phyloP scores from a whole-genome alignment of 2,888 invertebrate genomes.

The Macaria notata region DNA sequence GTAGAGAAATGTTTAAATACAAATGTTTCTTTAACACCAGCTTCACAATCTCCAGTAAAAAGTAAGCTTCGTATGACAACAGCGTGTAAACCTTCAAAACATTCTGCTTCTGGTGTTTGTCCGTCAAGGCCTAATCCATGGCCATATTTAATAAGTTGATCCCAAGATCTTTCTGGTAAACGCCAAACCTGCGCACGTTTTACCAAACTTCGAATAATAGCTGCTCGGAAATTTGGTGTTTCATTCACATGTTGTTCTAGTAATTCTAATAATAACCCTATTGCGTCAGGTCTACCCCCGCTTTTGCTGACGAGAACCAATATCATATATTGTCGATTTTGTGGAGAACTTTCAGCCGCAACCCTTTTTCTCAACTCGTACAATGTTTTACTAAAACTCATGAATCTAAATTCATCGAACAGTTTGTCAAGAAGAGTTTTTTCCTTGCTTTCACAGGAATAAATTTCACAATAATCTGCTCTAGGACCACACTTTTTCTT shows the following conservation, averaged over 20 bases:
- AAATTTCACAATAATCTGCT: neutral
- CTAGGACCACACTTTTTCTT: slow-evolving; percentile 1
- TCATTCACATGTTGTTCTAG: slow-evolving; percentile 53
- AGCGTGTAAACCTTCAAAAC: slow-evolving; percentile 59
- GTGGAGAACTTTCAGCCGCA: slow-evolving; percentile 42
- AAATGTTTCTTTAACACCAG: slow-evolving; percentile 41
- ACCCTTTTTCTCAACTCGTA: slow-evolving; percentile 52
- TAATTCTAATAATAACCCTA: slow-evolving; percentile 49
- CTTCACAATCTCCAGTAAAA: slow-evolving; percentile 30
- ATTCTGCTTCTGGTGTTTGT: slow-evolving; percentile 41
- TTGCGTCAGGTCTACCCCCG: slow-evolving; percentile 48
- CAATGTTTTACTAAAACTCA: slow-evolving; percentile 51
- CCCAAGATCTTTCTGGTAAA: slow-evolving; percentile 51
- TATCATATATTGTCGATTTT: slow-evolving; percentile 59
- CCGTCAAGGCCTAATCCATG: slow-evolving; percentile 61
- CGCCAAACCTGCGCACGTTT: slow-evolving; percentile 61
- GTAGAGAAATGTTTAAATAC: slow-evolving; percentile 44
- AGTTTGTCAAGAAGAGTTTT: slow-evolving; percentile 49
- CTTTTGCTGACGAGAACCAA: slow-evolving; percentile 65
- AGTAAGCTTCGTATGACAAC: slow-evolving; percentile 54
- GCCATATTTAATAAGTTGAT: slow-evolving; percentile 48
- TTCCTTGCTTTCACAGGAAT: neutral
- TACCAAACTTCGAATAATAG: slow-evolving; percentile 59
- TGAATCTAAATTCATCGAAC: slow-evolving; percentile 57
- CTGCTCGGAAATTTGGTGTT: slow-evolving; percentile 53